Evolutionary conservation across 2,888 invertebrate genomes (phyloP), one percentile per base, ranked within the genome.

Genomic region (Chalcis sispes): DNA sequence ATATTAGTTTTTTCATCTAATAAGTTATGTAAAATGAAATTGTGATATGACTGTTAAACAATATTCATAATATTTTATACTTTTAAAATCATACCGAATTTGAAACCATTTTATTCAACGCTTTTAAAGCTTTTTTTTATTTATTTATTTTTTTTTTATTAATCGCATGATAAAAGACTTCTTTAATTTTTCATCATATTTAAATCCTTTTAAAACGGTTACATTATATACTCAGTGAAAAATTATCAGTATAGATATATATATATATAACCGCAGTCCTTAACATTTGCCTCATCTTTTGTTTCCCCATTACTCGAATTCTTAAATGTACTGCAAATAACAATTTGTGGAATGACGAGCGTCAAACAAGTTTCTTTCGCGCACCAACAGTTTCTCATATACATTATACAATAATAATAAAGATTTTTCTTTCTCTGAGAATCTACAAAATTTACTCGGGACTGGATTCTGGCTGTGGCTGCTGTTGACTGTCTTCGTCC

Each of bases 401-500:
- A 71, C 46, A 67, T 75, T 69, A 69, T 61, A 69, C 75, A 75
- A 62, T 66, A 52, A 46, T 23, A 61, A 32, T 25, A 32, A 36
- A 62, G 58, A 62, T 42, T 42, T 42, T 8, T 7, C 8, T 42
- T 2, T 42, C 42, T 42, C 15, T 2, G 15, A 2, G 2, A 2
- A 42, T 42, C 42, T 42, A 2, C 42, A 42, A 2, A 42, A 59
- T 83, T 85, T 85, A 88, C 84, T 88, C 88, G 69, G 88, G 87
- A 83, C 88, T 87, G 81, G 87, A 87, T 25, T 75, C 77, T 29
- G 84, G 84, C 73, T 83, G 83, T 75, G 83, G 83, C 79, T 87
- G 87, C 79, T 87, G 87, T 79, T 88, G 87, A 74, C 88, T 86
- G 75, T 87, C 87, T 79, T 88, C 88, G 78, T 88, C 88, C 59